phyloP scores from a whole-genome alignment of 2,888 invertebrate species.

The Apantesis nais region DNA sequence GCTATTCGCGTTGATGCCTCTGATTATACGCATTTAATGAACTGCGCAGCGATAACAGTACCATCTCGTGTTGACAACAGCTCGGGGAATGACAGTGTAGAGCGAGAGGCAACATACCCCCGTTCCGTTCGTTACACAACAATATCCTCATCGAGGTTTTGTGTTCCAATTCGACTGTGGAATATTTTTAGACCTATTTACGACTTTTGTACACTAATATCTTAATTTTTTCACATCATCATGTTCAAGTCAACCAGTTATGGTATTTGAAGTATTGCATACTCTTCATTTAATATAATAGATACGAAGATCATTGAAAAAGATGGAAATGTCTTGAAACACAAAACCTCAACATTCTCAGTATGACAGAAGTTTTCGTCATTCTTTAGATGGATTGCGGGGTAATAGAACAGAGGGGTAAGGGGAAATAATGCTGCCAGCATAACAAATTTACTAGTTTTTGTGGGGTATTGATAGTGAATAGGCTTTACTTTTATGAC shows the following conservation, averaged over 20 bases:
- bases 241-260: neutral
- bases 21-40: constrained; percentile 72
- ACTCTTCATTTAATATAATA: neutral
- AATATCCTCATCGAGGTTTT: constrained; percentile 70
- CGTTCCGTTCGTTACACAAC: constrained; percentile 48
- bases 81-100: constrained; percentile 62
- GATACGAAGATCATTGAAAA: constrained; percentile 42
- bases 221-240: constrained; percentile 10
- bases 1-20: constrained; percentile 63
- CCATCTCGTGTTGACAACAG: constrained; percentile 75
- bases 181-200: constrained; percentile 51
- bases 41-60: constrained; percentile 80
- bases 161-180: constrained; percentile 73
- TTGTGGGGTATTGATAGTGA: constrained; percentile 24
- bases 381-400: constrained; percentile 51
- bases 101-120: constrained; percentile 65
- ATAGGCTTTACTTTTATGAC: neutral
- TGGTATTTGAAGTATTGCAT: neutral
- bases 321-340: constrained; percentile 69
- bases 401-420: constrained; percentile 49
- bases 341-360: constrained; percentile 74
- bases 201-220: constrained; percentile 3
- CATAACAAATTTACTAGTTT: constrained; percentile 38
- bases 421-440: constrained; percentile 60
- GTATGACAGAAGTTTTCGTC: constrained; percentile 56